Percentiles rank a stretch among this genome's conserved stretches.
Evolutionary conservation across 2,113 vertebrate species (phyloP).

Genomic region (Nipponia nippon): DNA sequence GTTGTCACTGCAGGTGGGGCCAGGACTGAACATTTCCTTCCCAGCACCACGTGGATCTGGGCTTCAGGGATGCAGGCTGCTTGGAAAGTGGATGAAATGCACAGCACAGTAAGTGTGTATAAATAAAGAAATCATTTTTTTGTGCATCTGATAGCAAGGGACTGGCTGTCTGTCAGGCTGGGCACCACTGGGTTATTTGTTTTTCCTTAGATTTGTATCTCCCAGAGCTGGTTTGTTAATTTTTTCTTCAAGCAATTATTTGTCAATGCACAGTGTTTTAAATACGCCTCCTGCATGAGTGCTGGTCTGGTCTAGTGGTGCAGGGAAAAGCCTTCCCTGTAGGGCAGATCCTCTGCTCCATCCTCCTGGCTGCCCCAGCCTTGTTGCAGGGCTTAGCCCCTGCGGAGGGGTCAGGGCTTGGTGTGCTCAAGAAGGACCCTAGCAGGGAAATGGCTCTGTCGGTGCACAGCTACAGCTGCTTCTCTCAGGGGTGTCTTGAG

Average conservation of each 20-base stretch:
- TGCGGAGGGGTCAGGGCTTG: neutral
- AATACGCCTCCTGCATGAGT: neutral
- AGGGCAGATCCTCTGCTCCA: neutral
- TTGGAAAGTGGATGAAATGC: neutral
- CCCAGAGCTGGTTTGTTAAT: neutral
- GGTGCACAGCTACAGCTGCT: neutral
- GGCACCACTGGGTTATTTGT: neutral
- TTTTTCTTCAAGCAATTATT: neutral
- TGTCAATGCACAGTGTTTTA: neutral
- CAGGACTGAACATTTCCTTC: neutral
- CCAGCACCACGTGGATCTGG: neutral
- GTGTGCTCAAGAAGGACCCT: neutral
- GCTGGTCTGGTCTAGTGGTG: neutral
- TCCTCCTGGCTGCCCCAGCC: neutral
- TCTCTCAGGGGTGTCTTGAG: neutral
- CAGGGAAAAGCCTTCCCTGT: neutral
- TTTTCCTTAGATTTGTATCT: conserved; percentile 5
- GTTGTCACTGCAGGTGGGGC: neutral
- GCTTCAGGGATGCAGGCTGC: neutral
- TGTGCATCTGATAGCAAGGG: neutral
- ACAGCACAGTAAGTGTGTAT: neutral
- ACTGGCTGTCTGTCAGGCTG: neutral
- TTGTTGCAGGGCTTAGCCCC: neutral
- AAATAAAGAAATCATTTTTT: neutral
- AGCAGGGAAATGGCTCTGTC: neutral